Percentiles rank a stretch among this genome's conserved stretches.
These are phyloP conservation scores for Aplysia californica DNA, from an alignment of 1,140 invertebrate genomes.

Conservation along the genomic window DNA sequence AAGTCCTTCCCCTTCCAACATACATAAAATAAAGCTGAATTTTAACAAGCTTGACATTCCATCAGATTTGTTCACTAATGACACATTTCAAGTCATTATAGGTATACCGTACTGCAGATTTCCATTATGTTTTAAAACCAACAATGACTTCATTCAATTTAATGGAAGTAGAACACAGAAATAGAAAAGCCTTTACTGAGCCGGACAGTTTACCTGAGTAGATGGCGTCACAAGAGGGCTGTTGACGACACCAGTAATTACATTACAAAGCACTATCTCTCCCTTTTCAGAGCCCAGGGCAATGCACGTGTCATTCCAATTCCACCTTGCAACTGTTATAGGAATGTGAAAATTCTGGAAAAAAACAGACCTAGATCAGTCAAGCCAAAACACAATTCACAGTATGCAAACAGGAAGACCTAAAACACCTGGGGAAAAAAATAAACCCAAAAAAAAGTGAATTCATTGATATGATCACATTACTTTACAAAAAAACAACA, in stretches of 20 bases:
- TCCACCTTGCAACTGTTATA: conserved; percentile 56
- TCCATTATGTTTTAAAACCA: neutral
- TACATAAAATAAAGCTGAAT: no score
- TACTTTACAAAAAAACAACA: no score
- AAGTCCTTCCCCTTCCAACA: no score
- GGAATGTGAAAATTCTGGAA: conserved; percentile 58
- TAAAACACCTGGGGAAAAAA: no score
- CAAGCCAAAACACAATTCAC: no score
- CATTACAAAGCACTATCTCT: conserved; percentile 64
- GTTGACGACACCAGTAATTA: conserved; percentile 56
- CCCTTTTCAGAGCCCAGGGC: conserved; percentile 62
- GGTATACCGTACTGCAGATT: neutral
- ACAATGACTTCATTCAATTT: neutral
- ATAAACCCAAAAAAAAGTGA: neutral
- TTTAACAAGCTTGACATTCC: no score
- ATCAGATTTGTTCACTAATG: neutral
- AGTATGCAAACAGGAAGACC: no score
- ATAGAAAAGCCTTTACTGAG: neutral
- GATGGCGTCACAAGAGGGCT: conserved; percentile 57
- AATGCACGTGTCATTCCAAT: conserved; percentile 61
- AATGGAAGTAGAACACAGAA: neutral
- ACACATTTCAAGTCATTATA: neutral
- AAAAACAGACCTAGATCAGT: conserved; percentile 11
- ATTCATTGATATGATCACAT: no score
- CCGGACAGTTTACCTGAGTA: conserved; percentile 46